Evolutionary conservation across 37 sponge, comb jelly and placozoan species (phyloP).

Genomic region (Halisarca cf. caerulea): DNA sequence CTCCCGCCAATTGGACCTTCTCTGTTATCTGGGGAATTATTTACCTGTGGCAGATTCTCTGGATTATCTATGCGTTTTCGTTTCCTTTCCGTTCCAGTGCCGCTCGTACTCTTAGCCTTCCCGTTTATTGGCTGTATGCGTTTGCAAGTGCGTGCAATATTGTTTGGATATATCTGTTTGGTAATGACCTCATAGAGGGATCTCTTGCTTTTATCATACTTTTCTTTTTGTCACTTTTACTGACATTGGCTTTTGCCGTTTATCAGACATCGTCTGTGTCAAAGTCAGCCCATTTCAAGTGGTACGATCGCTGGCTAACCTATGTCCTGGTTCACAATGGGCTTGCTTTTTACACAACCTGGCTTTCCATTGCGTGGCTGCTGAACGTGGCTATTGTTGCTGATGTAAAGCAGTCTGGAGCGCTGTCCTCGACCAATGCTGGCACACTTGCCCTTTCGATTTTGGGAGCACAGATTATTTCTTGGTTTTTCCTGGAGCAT

Average conservation of each 20-base stretch:
- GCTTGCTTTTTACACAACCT: neutral
- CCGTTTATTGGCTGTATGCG: neutral
- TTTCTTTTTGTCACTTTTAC: neutral
- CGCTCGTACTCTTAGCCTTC: neutral
- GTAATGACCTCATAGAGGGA: neutral
- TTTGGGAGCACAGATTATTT: neutral
- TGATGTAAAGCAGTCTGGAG: neutral
- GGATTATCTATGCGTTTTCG: neutral
- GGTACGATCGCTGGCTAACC: neutral
- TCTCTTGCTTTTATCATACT: conserved; percentile 8
- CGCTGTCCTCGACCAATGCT: neutral
- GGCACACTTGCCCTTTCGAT: neutral
- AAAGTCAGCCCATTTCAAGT: neutral
- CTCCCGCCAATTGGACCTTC: neutral
- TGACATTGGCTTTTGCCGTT: neutral
- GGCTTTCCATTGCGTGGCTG: conserved; percentile 6
- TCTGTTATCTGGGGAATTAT: neutral
- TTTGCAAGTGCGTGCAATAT: neutral
- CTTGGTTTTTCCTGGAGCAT: conserved; percentile 15
- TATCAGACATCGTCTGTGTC: neutral
- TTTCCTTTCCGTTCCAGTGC: neutral
- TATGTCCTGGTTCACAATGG: conserved; percentile 14
- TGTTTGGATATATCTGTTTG: conserved; percentile 10
- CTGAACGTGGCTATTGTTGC: conserved; percentile 5
- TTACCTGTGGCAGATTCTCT: neutral